Evolutionary conservation across 2,113 vertebrate genomes (phyloP).

Genomic region (Puntigrus tetrazona): DNA sequence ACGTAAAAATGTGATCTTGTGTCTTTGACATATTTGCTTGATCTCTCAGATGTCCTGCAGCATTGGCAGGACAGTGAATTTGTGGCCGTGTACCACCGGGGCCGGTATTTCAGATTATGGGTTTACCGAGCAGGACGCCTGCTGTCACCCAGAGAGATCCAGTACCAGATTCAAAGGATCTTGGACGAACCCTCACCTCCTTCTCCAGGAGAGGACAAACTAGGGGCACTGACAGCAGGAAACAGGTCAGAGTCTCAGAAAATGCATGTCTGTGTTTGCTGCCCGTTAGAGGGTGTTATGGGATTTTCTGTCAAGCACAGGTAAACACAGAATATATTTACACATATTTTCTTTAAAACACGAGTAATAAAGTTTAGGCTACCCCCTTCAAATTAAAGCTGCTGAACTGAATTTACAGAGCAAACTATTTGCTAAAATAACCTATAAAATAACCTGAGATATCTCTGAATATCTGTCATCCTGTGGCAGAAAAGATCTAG

Average conservation of each 20-base stretch:
- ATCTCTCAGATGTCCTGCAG: constrained; percentile 75
- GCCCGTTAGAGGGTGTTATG: background rate
- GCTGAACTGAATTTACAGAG: too few species aligned
- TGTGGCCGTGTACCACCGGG: constrained; percentile 82
- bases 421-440: too few species aligned
- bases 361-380: too few species aligned
- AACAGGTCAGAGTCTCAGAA: constrained; percentile 73
- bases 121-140: constrained; percentile 79
- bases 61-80: constrained; percentile 84
- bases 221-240: constrained; percentile 83
- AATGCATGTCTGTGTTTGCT: background rate
- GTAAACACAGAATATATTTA: background rate
- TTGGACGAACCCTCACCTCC: constrained; percentile 77
- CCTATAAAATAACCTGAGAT: too few species aligned
- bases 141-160: constrained; percentile 80
- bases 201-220: constrained; percentile 79
- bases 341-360: too few species aligned
- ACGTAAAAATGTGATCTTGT: background rate
- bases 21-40: background rate
- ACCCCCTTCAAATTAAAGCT: too few species aligned
- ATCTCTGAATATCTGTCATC: too few species aligned
- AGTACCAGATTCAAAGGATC: constrained; percentile 85
- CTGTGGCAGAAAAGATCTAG: too few species aligned
- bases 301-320: background rate
- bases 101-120: constrained; percentile 82